Percentiles rank a stretch among this genome's conserved stretches.
phyloP scores from a whole-genome alignment of 2,888 invertebrate genomes.

The Drosophila fungiperda region DNA sequence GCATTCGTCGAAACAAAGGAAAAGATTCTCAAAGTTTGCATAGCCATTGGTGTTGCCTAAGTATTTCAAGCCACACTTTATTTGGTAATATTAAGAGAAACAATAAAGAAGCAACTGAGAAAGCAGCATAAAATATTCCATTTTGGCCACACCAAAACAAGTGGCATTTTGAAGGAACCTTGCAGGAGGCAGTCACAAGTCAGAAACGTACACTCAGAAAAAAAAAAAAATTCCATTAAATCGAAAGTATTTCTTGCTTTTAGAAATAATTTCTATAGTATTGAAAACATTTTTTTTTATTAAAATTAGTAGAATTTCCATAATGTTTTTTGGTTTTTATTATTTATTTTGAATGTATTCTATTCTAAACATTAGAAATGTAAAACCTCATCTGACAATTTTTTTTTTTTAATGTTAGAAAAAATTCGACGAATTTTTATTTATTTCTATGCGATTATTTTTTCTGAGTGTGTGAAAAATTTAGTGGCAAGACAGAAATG shows the following conservation, averaged over 20 bases:
- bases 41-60: constrained; percentile 15
- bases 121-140: constrained; percentile 7
- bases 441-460: neutral
- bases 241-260: neutral
- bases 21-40: constrained; percentile 15
- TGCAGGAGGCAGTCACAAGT: constrained; percentile 2
- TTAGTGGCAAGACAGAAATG: neutral
- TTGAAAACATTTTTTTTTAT: neutral
- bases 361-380: neutral
- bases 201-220: neutral
- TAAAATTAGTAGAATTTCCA: neutral
- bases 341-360: neutral
- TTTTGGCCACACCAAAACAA: neutral
- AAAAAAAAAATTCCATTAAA: neutral
- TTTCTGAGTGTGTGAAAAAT: neutral
- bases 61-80: constrained; percentile 5
- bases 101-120: constrained; percentile 11
- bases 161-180: constrained; percentile 6
- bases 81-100: constrained; percentile 2
- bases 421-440: neutral
- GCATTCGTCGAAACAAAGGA: constrained; percentile 15
- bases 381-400: neutral
- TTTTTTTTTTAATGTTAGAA: too few species aligned
- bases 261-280: neutral
- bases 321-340: neutral